Evolutionary conservation across 1,140 invertebrate genomes (phyloP).

Genomic region (Nephotettix cincticeps): DNA sequence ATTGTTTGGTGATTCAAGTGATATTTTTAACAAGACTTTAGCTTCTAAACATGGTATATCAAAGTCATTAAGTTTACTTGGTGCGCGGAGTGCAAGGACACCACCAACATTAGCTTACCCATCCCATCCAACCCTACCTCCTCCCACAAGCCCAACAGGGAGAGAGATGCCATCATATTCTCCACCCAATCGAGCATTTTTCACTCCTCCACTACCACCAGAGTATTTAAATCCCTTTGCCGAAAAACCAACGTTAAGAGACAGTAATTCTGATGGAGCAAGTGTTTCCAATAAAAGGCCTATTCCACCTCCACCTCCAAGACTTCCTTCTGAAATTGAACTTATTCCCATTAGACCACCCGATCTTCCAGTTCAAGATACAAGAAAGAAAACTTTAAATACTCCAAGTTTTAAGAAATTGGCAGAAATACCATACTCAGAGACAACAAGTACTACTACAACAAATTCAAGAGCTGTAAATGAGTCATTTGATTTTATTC

Average conservation of each 20-base stretch:
- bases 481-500: slow-evolving; percentile 57
- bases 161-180: slow-evolving; percentile 74
- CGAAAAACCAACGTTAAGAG: slow-evolving; percentile 77
- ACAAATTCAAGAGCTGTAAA: slow-evolving; percentile 43
- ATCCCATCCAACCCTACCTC: slow-evolving; percentile 15
- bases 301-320: slow-evolving; percentile 68
- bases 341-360: slow-evolving; percentile 73
- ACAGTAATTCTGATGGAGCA: slow-evolving; percentile 53
- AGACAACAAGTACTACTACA: slow-evolving; percentile 39
- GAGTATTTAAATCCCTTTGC: slow-evolving; percentile 79
- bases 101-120: slow-evolving; percentile 34
- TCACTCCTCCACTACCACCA: slow-evolving; percentile 75
- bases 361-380: slow-evolving; percentile 49
- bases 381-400: slow-evolving; percentile 67
- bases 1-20: slow-evolving; percentile 34
- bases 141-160: slow-evolving; percentile 33
- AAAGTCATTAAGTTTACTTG: slow-evolving; percentile 31
- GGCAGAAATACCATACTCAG: slow-evolving; percentile 39
- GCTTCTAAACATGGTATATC: slow-evolving; percentile 37
- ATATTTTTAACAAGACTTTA: slow-evolving; percentile 40
- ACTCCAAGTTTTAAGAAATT: slow-evolving; percentile 55
- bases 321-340: slow-evolving; percentile 71
- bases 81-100: slow-evolving; percentile 32
- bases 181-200: slow-evolving; percentile 70
- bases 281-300: slow-evolving; percentile 34